Evolutionary conservation across 35 echinoderm and acorn worm species (phyloP).

Genomic region (Nesometra sesokonis): DNA sequence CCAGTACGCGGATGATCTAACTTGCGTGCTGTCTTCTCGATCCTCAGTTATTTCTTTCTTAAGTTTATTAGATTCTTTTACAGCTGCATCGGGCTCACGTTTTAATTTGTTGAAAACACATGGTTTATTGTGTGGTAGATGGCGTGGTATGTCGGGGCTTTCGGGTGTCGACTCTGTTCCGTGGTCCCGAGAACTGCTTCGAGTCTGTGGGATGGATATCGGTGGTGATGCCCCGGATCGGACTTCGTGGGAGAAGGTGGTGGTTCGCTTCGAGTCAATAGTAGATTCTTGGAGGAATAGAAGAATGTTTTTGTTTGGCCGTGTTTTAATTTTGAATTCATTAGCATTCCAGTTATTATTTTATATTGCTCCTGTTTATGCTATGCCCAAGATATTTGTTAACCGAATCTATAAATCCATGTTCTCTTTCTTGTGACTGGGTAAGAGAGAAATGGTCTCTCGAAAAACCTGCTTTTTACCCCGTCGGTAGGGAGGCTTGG

Average conservation of each 20-base stretch:
- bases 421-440: too few species aligned
- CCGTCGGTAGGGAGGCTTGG: too few species aligned
- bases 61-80: background rate
- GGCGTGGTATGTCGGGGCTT: background rate
- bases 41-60: background rate
- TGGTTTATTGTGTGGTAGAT: background rate
- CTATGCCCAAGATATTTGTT: too few species aligned
- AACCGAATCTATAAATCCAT: too few species aligned
- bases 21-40: background rate
- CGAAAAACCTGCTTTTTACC: background rate
- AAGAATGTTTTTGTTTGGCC: background rate
- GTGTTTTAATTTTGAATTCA: background rate
- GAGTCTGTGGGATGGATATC: too few species aligned
- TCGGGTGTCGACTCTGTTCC: background rate
- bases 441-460: too few species aligned
- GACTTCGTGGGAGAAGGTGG: background rate
- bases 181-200: too few species aligned
- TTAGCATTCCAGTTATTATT: background rate
- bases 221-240: too few species aligned
- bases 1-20: background rate
- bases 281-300: background rate
- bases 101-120: background rate
- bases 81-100: background rate
- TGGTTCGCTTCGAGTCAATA: background rate
- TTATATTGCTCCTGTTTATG: background rate